A percentile compares a stretch with the other conserved stretches of the same genome.
Evolutionary conservation across 92 coral and sea anemone genomes (phyloP).

Genomic region (Diadumene lineata): DNA sequence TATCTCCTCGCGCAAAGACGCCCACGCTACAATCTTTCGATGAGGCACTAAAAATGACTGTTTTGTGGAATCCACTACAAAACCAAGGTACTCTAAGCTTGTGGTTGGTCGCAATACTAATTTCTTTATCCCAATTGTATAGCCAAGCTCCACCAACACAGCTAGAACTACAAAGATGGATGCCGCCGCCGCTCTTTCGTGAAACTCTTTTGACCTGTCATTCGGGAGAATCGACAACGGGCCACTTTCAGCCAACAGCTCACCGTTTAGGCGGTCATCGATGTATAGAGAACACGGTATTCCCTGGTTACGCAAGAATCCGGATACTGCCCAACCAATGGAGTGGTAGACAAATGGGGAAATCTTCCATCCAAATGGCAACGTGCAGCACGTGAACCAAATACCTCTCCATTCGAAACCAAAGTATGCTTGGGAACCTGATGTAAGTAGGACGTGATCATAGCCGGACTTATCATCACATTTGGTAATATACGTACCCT

Average conservation of each 20-base stretch:
- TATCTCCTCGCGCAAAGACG: background rate
- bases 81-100: background rate
- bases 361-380: background rate
- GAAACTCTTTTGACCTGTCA: too few species aligned
- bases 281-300: too few species aligned
- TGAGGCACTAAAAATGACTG: background rate
- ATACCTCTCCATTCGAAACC: background rate
- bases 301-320: background rate
- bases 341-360: background rate
- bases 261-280: too few species aligned
- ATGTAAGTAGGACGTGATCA: background rate
- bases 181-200: background rate
- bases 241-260: too few species aligned
- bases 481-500: too few species aligned
- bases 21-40: background rate
- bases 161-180: background rate
- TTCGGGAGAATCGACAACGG: too few species aligned
- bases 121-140: background rate
- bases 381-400: background rate
- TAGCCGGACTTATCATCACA: too few species aligned
- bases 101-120: background rate
- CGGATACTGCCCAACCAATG: background rate
- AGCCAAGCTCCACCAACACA: background rate
- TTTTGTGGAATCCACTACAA: background rate
- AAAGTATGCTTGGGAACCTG: background rate